Evolutionary conservation across 2,888 invertebrate genomes (phyloP).

Genomic region (Yponomeuta sedellus): DNA sequence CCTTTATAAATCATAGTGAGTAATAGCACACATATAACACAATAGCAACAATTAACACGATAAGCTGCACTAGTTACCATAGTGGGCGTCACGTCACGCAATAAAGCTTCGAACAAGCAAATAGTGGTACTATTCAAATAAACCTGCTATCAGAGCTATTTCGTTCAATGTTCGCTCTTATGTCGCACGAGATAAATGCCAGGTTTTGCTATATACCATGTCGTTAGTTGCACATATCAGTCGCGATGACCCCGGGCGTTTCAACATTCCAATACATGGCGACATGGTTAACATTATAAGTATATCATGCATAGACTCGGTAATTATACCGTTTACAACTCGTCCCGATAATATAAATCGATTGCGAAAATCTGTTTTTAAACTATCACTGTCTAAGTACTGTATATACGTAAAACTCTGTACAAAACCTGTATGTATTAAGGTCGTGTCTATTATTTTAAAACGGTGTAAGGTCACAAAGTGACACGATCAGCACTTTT

Average conservation of each 20-base stretch:
- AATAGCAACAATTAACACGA: conserved; percentile 21
- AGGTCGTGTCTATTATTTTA: too few species aligned
- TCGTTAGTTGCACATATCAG: conserved; percentile 16
- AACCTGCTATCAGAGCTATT: conserved; percentile 26
- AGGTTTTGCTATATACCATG: not conserved
- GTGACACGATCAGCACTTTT: not conserved
- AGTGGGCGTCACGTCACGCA: conserved; percentile 42
- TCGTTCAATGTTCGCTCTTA: not conserved
- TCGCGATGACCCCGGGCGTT: conserved; percentile 38
- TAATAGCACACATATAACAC: conserved; percentile 6
- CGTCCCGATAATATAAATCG: too few species aligned
- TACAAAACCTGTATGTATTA: too few species aligned
- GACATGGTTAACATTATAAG: not conserved
- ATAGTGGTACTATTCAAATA: conserved; percentile 42
- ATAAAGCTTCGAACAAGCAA: conserved; percentile 46
- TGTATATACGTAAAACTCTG: too few species aligned
- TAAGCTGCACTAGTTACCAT: conserved; percentile 30
- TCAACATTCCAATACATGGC: conserved; percentile 21
- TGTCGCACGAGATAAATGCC: not conserved
- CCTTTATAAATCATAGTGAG: not conserved
- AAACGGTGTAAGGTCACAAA: not conserved
- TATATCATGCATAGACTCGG: not conserved
- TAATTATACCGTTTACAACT: too few species aligned
- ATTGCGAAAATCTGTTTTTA: too few species aligned
- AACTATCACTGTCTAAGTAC: too few species aligned